phyloP scores from a whole-genome alignment of 2,888 invertebrate species.

The Aelia acuminata region DNA sequence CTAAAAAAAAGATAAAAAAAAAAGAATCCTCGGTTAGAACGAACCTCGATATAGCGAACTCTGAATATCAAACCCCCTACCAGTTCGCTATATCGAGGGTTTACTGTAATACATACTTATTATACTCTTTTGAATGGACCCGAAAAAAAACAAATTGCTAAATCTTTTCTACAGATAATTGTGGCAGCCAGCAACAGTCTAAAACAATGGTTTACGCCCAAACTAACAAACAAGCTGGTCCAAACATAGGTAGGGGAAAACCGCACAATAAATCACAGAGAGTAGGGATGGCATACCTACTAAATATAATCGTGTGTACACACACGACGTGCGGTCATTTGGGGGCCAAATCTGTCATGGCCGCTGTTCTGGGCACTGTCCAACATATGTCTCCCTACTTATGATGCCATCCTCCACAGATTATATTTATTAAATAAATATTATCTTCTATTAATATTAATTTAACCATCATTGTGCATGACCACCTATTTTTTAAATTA shows the following conservation, averaged over 20 bases:
- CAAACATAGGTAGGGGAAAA: background rate
- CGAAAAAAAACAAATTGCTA: background rate
- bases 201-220: background rate
- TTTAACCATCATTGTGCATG: too few species aligned
- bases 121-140: background rate
- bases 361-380: slow-evolving; percentile 15
- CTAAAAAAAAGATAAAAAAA: too few species aligned
- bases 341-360: slow-evolving; percentile 36
- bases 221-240: background rate
- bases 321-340: background rate
- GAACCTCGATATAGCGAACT: too few species aligned
- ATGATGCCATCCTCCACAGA: background rate
- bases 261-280: background rate
- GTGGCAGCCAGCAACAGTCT: background rate
- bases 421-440: slow-evolving; percentile 1
- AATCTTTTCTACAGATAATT: background rate
- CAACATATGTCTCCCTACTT: background rate
- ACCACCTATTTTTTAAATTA: too few species aligned
- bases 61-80: too few species aligned
- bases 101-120: too few species aligned
- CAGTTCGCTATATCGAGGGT: too few species aligned
- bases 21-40: too few species aligned
- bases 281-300: background rate
- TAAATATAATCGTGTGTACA: slow-evolving; percentile 33
- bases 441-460: too few species aligned